Evolutionary conservation across 1,140 invertebrate genomes (phyloP).

Genomic region (Bombus vancouverensis): DNA sequence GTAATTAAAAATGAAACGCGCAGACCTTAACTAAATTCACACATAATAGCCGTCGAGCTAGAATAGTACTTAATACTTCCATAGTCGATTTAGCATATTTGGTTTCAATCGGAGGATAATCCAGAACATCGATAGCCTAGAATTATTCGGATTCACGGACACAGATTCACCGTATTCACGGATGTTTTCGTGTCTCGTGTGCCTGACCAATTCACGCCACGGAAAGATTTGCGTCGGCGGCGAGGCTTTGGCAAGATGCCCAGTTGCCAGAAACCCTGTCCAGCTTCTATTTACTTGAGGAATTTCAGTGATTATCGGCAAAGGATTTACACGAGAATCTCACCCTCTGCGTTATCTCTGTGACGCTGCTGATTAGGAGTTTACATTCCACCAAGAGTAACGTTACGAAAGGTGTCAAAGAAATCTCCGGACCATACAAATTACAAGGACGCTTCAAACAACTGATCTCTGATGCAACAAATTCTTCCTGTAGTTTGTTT

Average conservation of each 20-base stretch:
- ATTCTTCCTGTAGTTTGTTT: too few relatives aligned
- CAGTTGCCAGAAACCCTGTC: not conserved
- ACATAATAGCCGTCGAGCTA: not conserved
- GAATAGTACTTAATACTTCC: not conserved
- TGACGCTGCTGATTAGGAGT: conserved; percentile 45
- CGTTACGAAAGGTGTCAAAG: conserved; percentile 4
- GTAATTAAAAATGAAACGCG: not conserved
- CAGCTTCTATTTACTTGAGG: conserved; percentile 38
- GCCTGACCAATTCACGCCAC: not conserved
- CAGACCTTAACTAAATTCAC: not conserved
- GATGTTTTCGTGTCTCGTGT: conserved; percentile 17
- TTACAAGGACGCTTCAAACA: too few relatives aligned
- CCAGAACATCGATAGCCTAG: not conserved
- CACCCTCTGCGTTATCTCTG: not conserved
- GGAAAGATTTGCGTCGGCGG: conserved; percentile 22
- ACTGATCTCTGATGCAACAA: too few relatives aligned
- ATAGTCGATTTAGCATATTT: not conserved
- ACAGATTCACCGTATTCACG: not conserved
- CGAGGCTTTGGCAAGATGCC: conserved; percentile 27
- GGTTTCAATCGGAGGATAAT: not conserved
- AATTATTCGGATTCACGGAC: not conserved
- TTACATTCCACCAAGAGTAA: conserved; percentile 1
- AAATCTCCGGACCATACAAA: not conserved
- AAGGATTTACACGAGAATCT: conserved; percentile 34
- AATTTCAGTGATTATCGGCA: conserved; percentile 48